Base-by-base conservation (phyloP, 2,888 invertebrate genomes). In the Prosopocoilus inquinatus region DNA sequence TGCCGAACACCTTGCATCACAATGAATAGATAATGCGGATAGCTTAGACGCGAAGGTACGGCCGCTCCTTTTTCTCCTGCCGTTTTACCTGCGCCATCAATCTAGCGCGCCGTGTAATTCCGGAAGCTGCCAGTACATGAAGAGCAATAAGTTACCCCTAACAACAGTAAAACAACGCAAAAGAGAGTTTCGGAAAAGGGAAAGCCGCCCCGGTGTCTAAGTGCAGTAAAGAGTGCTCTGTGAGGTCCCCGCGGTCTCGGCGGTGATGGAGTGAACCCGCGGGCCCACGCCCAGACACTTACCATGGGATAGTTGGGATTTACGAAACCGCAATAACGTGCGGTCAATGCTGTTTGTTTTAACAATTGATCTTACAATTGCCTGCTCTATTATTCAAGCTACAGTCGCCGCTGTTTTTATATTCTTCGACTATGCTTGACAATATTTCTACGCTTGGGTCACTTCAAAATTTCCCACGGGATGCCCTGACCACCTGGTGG, bases 261-360 rank as follows among this genome's bases (percentile, higher is more conserved):
- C 15, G 13, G 41, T 32, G 43, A 43, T 44, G 67, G 67, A 61
- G 66, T 52, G 59, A 63, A 65, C 71, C 69, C 71, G 63, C 59
- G 68, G 70, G 69, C 65, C 66, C 69, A 70, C 71, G 41, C 41
- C 41, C 65, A 62, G 66, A 62, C 68, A 67, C 67, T 68, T 70
- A 69, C 67, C 67, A 69, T 67, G 65, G 69, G 65, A 66, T 70
- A 68, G 70, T 70, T 69, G 66, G 69, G 71, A 72, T 72, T 72
- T 72, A 72, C 68, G 67, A 63, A 64, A 62, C 52, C 64, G 61
- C 63, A 69, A 69, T 69, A 68, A 68, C 68, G 64, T 64, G 66
- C 65, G 68, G 69, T 67, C 68, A 68, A 65, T 63, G 63, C 61
- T 68, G 68, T 70, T 69, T 70, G 66, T 68, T 72, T 71, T 68